Evolutionary conservation across 2,888 invertebrate genomes (phyloP).

Genomic region (Epistrophe eligans): DNA sequence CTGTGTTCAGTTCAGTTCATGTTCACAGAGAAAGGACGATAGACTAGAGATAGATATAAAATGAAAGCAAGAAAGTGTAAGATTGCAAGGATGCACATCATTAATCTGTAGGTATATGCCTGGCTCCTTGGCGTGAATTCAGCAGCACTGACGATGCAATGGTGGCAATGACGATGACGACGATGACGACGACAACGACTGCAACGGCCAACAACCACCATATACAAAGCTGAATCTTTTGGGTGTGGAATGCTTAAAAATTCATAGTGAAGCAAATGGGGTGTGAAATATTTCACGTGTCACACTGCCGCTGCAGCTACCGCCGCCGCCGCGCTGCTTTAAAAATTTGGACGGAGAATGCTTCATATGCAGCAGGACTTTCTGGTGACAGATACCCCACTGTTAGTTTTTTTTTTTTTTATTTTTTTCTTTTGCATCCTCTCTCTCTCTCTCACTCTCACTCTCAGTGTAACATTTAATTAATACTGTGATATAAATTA

Average conservation of each 20-base stretch:
- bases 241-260: constrained; percentile 19
- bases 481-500: constrained; percentile 74
- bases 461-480: constrained; percentile 57
- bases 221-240: constrained; percentile 3
- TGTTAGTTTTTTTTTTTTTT: constrained; percentile 13
- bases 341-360: constrained; percentile 35
- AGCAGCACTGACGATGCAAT: neutral
- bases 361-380: constrained; percentile 58
- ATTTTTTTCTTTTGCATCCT: neutral
- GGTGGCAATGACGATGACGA: neutral
- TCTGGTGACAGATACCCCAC: constrained; percentile 62
- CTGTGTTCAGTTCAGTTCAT: neutral
- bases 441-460: constrained; percentile 27
- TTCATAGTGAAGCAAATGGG: constrained; percentile 36
- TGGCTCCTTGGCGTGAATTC: constrained; percentile 17
- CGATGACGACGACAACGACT: no score
- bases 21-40: neutral
- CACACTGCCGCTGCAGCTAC: constrained; percentile 12
- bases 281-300: constrained; percentile 68
- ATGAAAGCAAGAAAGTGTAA: constrained; percentile 37
- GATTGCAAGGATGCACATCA: constrained; percentile 57
- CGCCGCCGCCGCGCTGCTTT: neutral
- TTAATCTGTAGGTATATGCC: constrained; percentile 37
- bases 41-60: constrained; percentile 11
- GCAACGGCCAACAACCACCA: neutral